Evolutionary conservation across 1,140 invertebrate species (phyloP), one percentile per base, ranked within the genome.

Genomic region (Dendrolimus kikuchii): DNA sequence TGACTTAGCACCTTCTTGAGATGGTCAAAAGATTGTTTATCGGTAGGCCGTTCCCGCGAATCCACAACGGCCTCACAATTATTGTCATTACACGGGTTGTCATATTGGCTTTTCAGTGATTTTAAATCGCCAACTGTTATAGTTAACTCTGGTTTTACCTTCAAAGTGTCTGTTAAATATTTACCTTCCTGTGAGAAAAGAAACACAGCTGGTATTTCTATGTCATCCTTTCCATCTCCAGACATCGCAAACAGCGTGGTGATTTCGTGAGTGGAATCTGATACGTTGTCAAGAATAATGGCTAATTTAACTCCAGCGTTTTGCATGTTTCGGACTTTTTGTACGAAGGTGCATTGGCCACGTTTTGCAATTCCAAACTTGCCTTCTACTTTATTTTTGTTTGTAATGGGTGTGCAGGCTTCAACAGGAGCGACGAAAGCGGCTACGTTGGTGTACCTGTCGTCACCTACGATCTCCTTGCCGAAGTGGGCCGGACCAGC

Each of bases 401-500:
- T 95, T 7, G 84, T 68, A 5, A 95, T 69, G n/a, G 90, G 73
- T 0, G 73, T 80, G 88, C 95, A 99, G 6, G 89, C 91, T 83
- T 85, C 76, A 0, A 51, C 8, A 0, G 86, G 86, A 50, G 89
- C 79, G 4, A 93, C 93, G 42, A 92, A 81, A 1, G 91, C 89
- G 0, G 94, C 75, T 40, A 88, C 87, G 4, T 91, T 92, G 7
- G 86, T 88, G 4, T 94, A 85, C 61, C 90, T 89, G 53, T 90
- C 80, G 5, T 89, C 84, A 0, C 89, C 90, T 51, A 83, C 66
- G 2, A 98, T 82, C 66, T 95, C 91, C 23, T 90, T 89, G 7
- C 96, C 97, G 90, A 99, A 99, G 76, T 98, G 96, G 5, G 95
- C 95, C 2, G 96, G 96, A 0, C 96, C 96, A 6, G 96, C 97